Evolutionary conservation across 1,140 invertebrate species (phyloP), one percentile per base, ranked within the genome.

Genomic region (Pogonomyrmex barbatus): DNA sequence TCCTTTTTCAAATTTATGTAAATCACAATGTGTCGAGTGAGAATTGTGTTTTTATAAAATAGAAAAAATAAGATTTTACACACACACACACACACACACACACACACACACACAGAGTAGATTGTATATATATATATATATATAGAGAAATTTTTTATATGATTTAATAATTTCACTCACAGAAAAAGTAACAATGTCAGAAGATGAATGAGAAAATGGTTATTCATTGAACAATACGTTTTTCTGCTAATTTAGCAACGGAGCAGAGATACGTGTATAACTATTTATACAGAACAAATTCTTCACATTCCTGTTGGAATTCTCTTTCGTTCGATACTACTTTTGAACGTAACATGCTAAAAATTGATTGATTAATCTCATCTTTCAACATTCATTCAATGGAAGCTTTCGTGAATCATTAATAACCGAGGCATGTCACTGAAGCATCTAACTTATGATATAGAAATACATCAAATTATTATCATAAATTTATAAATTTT

Each of bases 281-380:
- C 30, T 73, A 10, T 54, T 52, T 71, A 73, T 52, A 30, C 14
- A 17, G 4, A n/a, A 73, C 9, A 2, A 73, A 52, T 73, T 54
- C 50, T 73, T 73, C 14, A 33, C 50, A 50, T 73, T 50, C 30
- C 33, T 50, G 1, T 17, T 2, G 14, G 33, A 33, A n/a, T 73
- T n/a, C 42, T 30, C n/a, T 73, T 73, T 73, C 30, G 54, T 52
- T 73, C 70, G 8, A 54, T 73, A 30, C 54, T 52, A 14, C 17
- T 24, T 24, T 24, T 50, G 33, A 54, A 73, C 50, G 9, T 14
- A 12, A 24, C 42, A 42, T 14, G 67, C 42, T 47, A 70, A 30
- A 70, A 70, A 47, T 71, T 50, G 68, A 47, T 54, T 33, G 33
- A 73, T 54, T 54, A 33, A 73, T 73, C 33, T 73, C 30, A 24